A percentile compares a stretch with the other conserved stretches of the same genome.
phyloP scores from a whole-genome alignment of 2,888 invertebrate genomes.

The Macaria liturata region DNA sequence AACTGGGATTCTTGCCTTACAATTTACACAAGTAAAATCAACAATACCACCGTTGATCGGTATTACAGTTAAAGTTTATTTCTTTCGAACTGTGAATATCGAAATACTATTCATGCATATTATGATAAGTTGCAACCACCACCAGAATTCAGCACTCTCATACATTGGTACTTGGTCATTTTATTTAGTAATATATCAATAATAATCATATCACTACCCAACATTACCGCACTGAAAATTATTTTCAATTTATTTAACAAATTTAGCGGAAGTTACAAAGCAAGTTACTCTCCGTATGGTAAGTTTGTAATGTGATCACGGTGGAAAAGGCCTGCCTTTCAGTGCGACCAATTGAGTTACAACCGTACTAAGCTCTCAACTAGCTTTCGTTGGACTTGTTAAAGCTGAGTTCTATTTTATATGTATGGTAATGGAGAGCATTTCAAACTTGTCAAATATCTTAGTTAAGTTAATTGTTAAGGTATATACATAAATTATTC shows the following conservation, averaged over 20 bases:
- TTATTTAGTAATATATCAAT: too few relatives aligned
- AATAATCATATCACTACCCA: background rate
- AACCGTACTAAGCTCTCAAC: background rate
- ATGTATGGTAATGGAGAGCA: background rate
- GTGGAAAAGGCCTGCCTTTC: slow-evolving; percentile 13
- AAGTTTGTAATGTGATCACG: slow-evolving; percentile 19
- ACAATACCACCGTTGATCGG: too few relatives aligned
- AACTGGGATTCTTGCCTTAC: too few relatives aligned
- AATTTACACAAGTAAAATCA: too few relatives aligned
- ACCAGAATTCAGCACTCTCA: too few relatives aligned
- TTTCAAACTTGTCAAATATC: background rate
- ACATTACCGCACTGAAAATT: slow-evolving; percentile 17
- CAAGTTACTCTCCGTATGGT: slow-evolving; percentile 30
- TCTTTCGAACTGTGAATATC: too few relatives aligned
- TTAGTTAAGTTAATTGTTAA: too few relatives aligned
- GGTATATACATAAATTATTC: too few relatives aligned
- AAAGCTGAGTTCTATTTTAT: background rate
- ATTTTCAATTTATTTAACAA: slow-evolving; percentile 36
- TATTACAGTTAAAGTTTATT: too few relatives aligned
- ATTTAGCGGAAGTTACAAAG: slow-evolving; percentile 21
- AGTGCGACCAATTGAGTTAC: slow-evolving; percentile 7
- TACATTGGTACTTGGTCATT: too few relatives aligned
- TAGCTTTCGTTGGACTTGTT: slow-evolving; percentile 1
- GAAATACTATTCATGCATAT: too few relatives aligned
- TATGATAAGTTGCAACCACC: too few relatives aligned